Conservation (phyloP, 2,888 invertebrate genomes). For the Mantis religiosa region DNA sequence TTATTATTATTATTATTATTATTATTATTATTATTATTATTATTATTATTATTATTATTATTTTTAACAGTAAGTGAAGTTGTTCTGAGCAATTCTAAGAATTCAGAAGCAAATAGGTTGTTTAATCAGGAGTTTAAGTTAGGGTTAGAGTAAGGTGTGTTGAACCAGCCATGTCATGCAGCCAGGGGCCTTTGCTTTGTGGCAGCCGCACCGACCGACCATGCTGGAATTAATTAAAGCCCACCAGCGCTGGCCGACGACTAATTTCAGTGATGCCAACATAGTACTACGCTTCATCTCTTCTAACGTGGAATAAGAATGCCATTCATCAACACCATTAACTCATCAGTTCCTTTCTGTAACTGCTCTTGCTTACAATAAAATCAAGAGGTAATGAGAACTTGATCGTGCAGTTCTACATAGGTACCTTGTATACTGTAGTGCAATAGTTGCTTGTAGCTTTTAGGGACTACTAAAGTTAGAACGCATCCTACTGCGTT, state of each 20-base stretch:
- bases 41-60: no score
- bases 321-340: conserved; percentile 11
- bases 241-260: background rate
- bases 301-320: background rate
- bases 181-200: background rate
- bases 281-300: background rate
- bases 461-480: no score
- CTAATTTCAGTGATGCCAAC: conserved; percentile 8
- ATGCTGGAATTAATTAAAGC: conserved; percentile 10
- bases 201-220: background rate
- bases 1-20: no score
- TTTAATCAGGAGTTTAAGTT: no score
- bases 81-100: no score
- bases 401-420: background rate
- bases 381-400: conserved; percentile 6
- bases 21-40: no score
- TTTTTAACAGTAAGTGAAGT: no score
- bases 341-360: background rate
- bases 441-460: no score
- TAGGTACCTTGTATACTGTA: background rate
- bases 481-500: no score
- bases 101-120: no score
- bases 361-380: background rate
- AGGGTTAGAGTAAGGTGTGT: background rate
- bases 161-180: background rate